Percentiles rank a stretch among this genome's conserved stretches.
phyloP scores from a whole-genome alignment of 2,113 vertebrate species.

The Python bivittatus region DNA sequence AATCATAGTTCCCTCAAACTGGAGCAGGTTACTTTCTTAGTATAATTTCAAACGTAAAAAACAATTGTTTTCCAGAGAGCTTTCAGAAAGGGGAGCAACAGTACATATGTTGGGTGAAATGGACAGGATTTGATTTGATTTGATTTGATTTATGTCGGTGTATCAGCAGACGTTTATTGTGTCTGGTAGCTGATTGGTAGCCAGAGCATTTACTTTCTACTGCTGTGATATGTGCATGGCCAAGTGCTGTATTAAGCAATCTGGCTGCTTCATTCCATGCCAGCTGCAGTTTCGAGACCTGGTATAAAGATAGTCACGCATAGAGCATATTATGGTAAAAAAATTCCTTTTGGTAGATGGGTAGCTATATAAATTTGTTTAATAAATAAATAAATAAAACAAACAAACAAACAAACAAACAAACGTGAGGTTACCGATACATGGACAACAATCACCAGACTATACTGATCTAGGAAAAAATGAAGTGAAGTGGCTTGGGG shows the following conservation, averaged over 20 bases:
- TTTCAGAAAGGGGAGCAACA: background rate
- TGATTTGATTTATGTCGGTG: background rate
- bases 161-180: background rate
- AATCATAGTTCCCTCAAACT: background rate
- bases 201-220: background rate
- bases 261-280: background rate
- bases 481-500: background rate
- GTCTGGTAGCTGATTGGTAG: background rate
- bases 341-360: background rate
- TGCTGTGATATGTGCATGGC: background rate
- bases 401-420: too few species aligned
- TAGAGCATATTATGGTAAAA: background rate
- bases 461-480: background rate
- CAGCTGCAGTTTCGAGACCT: background rate
- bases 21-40: background rate
- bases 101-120: background rate
- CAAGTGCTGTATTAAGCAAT: background rate
- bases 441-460: background rate
- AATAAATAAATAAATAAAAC: background rate
- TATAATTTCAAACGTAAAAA: background rate
- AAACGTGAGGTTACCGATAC: background rate
- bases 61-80: background rate
- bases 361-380: background rate
- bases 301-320: background rate
- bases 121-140: background rate